phyloP scores from a whole-genome alignment of 1,140 invertebrate species.

The Dryas iulia region DNA sequence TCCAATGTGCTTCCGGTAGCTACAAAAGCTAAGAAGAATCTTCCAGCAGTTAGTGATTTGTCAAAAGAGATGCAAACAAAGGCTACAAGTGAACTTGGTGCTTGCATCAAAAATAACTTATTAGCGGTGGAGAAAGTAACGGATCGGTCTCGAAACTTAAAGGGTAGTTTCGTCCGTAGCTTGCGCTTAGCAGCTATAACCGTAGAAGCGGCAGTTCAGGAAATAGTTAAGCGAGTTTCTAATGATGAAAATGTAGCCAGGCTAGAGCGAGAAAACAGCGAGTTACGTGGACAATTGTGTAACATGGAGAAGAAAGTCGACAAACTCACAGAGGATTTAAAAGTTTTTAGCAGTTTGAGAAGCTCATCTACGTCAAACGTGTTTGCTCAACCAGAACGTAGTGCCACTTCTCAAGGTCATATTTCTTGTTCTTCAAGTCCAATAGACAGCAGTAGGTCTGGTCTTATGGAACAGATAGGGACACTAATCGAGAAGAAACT shows the following conservation, averaged over 20 bases:
- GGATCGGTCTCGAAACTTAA: background rate
- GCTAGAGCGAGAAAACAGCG: background rate
- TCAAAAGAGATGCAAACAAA: background rate
- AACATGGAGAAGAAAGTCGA: background rate
- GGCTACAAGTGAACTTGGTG: background rate
- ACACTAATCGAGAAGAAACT: background rate
- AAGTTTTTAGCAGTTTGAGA: too few relatives aligned
- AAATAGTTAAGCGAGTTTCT: background rate
- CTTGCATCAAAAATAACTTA: background rate
- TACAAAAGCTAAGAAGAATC: background rate
- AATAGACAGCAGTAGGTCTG: too few relatives aligned
- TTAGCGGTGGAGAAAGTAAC: background rate
- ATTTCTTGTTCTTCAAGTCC: too few relatives aligned
- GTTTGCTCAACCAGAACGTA: too few relatives aligned
- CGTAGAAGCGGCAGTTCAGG: background rate
- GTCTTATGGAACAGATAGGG: background rate
- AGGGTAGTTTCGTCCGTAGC: background rate
- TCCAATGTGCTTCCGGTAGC: background rate
- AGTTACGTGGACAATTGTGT: background rate
- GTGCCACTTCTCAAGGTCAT: too few relatives aligned
- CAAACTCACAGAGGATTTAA: background rate
- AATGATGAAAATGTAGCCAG: background rate
- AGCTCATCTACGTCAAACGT: too few relatives aligned
- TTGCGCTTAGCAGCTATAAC: background rate
- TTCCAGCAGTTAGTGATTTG: background rate